phyloP scores from a whole-genome alignment of 2,113 vertebrate genomes.

The Rhinoderma darwinii region DNA sequence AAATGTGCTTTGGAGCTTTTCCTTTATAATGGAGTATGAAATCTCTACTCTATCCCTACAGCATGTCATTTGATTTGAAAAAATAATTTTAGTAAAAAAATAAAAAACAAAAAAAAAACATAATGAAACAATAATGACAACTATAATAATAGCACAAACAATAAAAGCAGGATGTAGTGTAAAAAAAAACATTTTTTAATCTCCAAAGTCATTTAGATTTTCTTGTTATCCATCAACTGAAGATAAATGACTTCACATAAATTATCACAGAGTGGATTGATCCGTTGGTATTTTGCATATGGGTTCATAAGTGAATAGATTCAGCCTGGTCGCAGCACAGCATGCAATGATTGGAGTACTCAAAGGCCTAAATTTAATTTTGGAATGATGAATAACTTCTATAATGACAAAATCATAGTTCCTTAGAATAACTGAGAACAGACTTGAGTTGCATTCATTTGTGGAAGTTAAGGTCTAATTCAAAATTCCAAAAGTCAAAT shows the following conservation, averaged over 20 bases:
- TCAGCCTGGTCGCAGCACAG: conserved; percentile 30
- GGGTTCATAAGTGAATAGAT: conserved; percentile 38
- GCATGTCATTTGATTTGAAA: conserved; percentile 28
- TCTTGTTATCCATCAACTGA: conserved; percentile 47
- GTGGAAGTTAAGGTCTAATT: not conserved
- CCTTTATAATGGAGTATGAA: conserved; percentile 46
- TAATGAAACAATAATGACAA: conserved; percentile 18
- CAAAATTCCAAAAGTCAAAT: not conserved
- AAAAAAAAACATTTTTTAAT: conserved; percentile 21
- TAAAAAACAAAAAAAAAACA: conserved; percentile 1
- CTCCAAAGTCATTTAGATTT: conserved; percentile 29
- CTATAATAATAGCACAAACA: conserved; percentile 30
- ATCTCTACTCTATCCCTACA: conserved; percentile 54
- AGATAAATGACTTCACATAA: conserved; percentile 42
- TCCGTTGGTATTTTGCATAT: conserved; percentile 29
- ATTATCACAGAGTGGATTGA: conserved; percentile 39
- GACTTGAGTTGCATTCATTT: conserved; percentile 5
- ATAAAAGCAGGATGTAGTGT: conserved; percentile 21
- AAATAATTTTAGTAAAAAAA: conserved; percentile 31
- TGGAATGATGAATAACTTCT: conserved; percentile 47
- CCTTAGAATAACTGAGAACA: conserved; percentile 21
- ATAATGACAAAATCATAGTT: conserved; percentile 32
- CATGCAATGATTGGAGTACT: conserved; percentile 39
- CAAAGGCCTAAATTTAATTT: conserved; percentile 47
- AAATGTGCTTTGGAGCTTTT: conserved; percentile 45